Base-by-base conservation (phyloP, 2,797 vertebrate genomes). In the Psittacula derbiana region DNA sequence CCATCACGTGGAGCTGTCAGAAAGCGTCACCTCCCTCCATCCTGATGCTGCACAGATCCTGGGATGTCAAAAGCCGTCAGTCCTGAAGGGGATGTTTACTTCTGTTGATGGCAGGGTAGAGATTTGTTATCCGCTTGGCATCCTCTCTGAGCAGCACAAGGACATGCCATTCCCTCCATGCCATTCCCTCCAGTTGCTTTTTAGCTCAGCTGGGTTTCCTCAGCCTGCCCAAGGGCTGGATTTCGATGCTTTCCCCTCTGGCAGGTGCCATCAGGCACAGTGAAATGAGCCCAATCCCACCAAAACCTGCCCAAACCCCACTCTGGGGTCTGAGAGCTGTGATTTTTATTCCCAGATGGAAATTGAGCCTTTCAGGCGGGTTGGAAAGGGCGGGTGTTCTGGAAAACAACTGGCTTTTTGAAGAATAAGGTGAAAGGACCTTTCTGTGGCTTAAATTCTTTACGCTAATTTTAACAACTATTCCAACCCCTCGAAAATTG, bases 401-500 rank as follows among this genome's bases (percentile, higher is more conserved):
- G 49, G 61, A 80, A 84, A 97, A 97, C 97, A 97, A 96, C 92
- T 80, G 85, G 81, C 78, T 92, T 97, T 91, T 98, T 97, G 96
- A 96, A 96, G 95, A 96, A 60, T 82, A 55, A 97, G 95, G 97
- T 97, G 96, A 98, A 97, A 90, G 75, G 60, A 92, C 25, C 97
- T 95, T 97, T 95, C 96, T 97, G 95, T 43, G 95, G 97, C 86
- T 96, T 88, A 93, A 96, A 93, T 96, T 93, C 96, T 97, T 91
- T 88, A 75, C 55, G 15, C 96, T 97, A 95, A 97, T 97, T 98
- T 97, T 97, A 97, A 97, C 96, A 94, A 88, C 88, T 80, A 95
- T 96, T 93, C 88, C 96, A 95, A 81, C 64, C 91, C 86, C 96
- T 97, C 62, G 93, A 92, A 98, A 97, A 97, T 94, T 94, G 82